phyloP scores from a whole-genome alignment of 2,797 vertebrate species.

The Silurus lanzhouensis region DNA sequence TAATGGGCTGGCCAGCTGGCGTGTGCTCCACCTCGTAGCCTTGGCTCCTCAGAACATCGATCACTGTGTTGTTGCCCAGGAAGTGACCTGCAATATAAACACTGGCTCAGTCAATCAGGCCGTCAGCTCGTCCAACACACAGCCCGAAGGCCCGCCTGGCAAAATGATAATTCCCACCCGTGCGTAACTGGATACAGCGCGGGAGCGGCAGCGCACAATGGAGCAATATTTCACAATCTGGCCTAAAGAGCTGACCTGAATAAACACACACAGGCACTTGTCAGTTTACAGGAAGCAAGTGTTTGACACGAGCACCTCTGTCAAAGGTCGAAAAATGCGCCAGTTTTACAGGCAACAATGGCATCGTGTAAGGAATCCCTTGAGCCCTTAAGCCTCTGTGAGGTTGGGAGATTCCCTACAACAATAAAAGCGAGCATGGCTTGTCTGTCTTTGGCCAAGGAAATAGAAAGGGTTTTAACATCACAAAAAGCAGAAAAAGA shows the following conservation, averaged over 20 bases:
- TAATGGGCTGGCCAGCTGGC: conserved; percentile 81
- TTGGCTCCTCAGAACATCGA: conserved; percentile 83
- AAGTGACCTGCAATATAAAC: conserved; percentile 84
- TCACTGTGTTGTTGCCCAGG: conserved; percentile 89
- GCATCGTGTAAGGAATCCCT: conserved; percentile 13
- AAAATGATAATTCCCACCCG: conserved; percentile 7
- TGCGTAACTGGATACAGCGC: conserved; percentile 32
- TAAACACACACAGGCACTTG: conserved; percentile 40
- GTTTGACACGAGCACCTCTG: conserved; percentile 33
- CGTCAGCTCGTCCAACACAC: conserved; percentile 16
- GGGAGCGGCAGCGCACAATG: conserved; percentile 42
- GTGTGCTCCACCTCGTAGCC: conserved; percentile 87
- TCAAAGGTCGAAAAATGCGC: not conserved
- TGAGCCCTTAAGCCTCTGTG: conserved; percentile 1
- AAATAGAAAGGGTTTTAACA: not conserved
- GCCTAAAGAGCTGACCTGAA: conserved; percentile 31
- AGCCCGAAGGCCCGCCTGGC: conserved; percentile 20
- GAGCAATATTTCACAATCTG: conserved; percentile 45
- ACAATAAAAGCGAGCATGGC: not conserved
- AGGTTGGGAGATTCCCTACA: conserved; percentile 23
- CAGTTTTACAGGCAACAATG: conserved; percentile 19
- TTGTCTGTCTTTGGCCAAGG: not conserved
- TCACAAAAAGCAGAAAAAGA: not conserved
- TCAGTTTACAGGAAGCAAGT: conserved; percentile 45
- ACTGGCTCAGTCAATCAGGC: conserved; percentile 38